Evolutionary conservation across 2,888 invertebrate species (phyloP).

Genomic region (Hetaerina titia): DNA sequence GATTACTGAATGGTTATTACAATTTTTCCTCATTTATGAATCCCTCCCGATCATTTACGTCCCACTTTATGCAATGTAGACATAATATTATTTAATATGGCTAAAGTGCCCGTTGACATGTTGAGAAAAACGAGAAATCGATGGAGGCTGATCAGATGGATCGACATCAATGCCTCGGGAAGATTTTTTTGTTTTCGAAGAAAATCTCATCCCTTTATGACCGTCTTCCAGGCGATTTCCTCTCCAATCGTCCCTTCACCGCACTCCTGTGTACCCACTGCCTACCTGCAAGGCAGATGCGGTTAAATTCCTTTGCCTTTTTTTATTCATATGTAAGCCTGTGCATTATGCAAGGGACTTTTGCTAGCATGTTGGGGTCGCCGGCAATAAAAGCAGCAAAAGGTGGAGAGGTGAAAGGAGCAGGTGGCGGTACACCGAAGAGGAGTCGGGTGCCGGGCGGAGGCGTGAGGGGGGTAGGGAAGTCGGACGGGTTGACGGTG

Average conservation of each 20-base stretch:
- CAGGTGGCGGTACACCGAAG: background rate
- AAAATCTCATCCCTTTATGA: constrained; percentile 1
- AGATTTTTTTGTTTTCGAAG: background rate
- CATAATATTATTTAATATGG: too few species aligned
- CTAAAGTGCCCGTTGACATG: too few species aligned
- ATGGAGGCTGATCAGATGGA: background rate
- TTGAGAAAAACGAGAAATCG: too few species aligned
- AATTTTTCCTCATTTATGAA: too few species aligned
- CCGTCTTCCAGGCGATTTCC: background rate
- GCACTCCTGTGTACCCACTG: background rate
- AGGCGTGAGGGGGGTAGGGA: background rate
- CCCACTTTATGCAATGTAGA: too few species aligned
- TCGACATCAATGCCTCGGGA: background rate
- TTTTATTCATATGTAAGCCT: background rate
- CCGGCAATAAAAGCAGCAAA: constrained; percentile 4
- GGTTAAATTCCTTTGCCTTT: background rate
- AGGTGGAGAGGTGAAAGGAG: constrained; percentile 27
- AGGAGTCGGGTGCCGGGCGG: background rate
- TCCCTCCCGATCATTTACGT: too few species aligned
- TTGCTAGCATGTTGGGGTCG: constrained; percentile 22
- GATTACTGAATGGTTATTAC: too few species aligned
- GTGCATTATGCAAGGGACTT: too few species aligned
- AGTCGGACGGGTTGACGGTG: background rate
- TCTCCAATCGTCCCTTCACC: background rate
- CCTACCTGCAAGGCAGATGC: constrained; percentile 36